A percentile compares a stretch with the other conserved stretches of the same genome.
Conservation (phyloP, 2,113 vertebrate species). For the Gyps fulvus region DNA sequence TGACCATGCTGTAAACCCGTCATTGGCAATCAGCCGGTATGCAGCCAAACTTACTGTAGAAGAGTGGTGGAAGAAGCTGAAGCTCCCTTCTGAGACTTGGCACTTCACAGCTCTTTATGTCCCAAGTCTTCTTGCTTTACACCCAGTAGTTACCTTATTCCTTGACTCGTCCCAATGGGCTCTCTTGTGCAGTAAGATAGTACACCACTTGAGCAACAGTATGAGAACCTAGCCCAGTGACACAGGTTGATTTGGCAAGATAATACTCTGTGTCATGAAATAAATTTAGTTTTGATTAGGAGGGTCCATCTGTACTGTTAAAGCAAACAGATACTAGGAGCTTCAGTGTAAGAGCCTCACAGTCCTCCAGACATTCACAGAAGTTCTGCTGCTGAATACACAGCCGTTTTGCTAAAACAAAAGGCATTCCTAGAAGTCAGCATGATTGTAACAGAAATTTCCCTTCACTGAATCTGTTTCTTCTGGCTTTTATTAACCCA, state of each 20-base stretch:
- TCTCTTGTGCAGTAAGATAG: background rate
- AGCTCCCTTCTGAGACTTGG: background rate
- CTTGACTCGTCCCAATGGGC: background rate
- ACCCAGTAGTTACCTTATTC: background rate
- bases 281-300: background rate
- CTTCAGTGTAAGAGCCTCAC: background rate
- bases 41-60: background rate
- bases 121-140: background rate
- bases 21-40: background rate
- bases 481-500: background rate
- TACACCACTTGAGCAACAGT: background rate
- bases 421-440: background rate
- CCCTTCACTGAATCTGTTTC: background rate
- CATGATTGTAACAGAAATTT: background rate
- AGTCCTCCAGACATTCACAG: background rate
- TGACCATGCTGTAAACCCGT: background rate
- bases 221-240: background rate
- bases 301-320: background rate
- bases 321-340: background rate
- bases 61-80: background rate
- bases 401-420: background rate
- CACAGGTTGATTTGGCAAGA: background rate
- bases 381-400: background rate
- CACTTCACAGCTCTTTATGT: background rate
- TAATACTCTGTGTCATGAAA: background rate